These are phyloP conservation scores for Eledona agricola DNA, from an alignment of 2,888 invertebrate genomes.

Conservation along the genomic window DNA sequence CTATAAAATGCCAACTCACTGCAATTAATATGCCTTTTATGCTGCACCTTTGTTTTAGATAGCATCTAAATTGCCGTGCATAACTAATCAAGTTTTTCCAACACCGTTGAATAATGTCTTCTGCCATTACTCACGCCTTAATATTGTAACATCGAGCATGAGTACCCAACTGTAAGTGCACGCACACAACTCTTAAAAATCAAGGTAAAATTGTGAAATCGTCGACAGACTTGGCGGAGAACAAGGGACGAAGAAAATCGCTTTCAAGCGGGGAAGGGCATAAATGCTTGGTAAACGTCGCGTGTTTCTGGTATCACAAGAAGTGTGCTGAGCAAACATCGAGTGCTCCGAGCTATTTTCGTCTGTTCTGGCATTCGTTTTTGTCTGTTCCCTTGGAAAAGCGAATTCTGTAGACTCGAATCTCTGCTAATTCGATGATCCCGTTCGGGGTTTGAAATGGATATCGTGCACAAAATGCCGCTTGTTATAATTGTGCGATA, in stretches of 20 bases:
- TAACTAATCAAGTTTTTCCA: slow-evolving; percentile 40
- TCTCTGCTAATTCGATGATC: slow-evolving; percentile 15
- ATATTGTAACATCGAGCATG: too few species aligned
- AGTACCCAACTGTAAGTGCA: too few species aligned
- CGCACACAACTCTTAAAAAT: too few species aligned
- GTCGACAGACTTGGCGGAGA: too few species aligned
- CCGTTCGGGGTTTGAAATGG: slow-evolving; percentile 1
- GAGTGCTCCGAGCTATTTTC: slow-evolving; percentile 46
- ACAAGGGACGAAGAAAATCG: slow-evolving; percentile 20
- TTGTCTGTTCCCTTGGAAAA: slow-evolving; percentile 33
- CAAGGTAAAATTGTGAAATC: too few species aligned
- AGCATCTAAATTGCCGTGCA: slow-evolving; percentile 44
- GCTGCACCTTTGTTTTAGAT: slow-evolving; percentile 49
- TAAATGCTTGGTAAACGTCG: slow-evolving; percentile 47
- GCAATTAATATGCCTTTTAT: slow-evolving; percentile 50
- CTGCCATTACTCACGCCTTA: too few species aligned
- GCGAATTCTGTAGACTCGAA: slow-evolving; percentile 18
- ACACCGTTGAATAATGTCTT: too few species aligned
- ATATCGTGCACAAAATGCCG: slow-evolving; percentile 22
- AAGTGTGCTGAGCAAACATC: slow-evolving; percentile 46
- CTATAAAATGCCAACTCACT: slow-evolving; percentile 44
- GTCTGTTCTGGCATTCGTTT: slow-evolving; percentile 40
- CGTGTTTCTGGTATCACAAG: slow-evolving; percentile 47
- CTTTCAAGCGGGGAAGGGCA: slow-evolving; percentile 29
- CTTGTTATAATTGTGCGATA: slow-evolving; percentile 22